Evolutionary conservation across 2,797 vertebrate genomes (phyloP), one percentile per base, ranked within the genome.

Genomic region (Pachyuromys duprasi): DNA sequence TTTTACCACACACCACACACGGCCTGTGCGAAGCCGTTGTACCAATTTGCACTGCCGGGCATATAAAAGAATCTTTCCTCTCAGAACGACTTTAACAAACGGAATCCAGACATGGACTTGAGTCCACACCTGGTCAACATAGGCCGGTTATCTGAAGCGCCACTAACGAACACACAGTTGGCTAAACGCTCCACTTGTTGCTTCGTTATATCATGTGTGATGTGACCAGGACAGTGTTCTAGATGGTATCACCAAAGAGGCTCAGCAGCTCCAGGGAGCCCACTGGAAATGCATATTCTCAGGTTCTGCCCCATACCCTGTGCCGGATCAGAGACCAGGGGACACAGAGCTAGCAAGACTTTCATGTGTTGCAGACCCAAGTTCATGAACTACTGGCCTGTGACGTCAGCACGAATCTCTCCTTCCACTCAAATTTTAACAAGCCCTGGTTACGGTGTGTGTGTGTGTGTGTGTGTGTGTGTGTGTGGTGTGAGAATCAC

Each of bases 81-180:
- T 90, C 63, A 65, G 12, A 7, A 14, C 39, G 20, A 78, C 86
- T 86, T 45, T n/a, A 88, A 76, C 75, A 79, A 8, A 5, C 83
- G 28, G 84, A 84, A 94, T 20, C 80, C 80, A 86, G 75, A 80
- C 62, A 49, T 72, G 70, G 96, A 89, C 24, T 49, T 79, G 57
- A 67, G n/a, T 42, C 62, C 53, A 75, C 39, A 36, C 36, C 53
- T 62, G 28, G 57, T 80, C 62, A 62, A 36, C 49, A 82, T 49
- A 63, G 39, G 81, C 75, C 39, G 69, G 39, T 55, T 63, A 65
- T 55, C 13, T 76, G 82, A 80, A 92, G 39, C 74, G 9, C 31
- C 65, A 24, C 39, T 12, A 20, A 78, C n/a, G n/a, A n/a, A n/a
- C 36, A 72, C 36, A 70, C n/a, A 87, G 28, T 78, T 69, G 57